Evolutionary conservation across 2,888 invertebrate genomes (phyloP), one percentile per base, ranked within the genome.

Genomic region (Sphinx pinastri): DNA sequence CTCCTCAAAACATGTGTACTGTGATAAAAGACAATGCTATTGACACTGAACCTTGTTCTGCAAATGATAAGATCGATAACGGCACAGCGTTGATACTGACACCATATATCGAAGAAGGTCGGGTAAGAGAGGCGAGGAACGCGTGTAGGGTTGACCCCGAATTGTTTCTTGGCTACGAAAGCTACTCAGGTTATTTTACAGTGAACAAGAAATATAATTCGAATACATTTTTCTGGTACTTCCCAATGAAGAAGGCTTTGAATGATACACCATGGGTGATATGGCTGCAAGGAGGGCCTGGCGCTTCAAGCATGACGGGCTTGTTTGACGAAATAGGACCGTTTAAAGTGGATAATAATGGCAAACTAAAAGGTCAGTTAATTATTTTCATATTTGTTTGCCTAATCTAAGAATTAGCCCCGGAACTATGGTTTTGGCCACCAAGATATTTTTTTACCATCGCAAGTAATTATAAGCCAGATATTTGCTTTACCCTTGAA

Each of bases 231-330:
- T 98, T 98, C 89, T 98, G 98, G 98, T 98, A 96, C 82, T 97
- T 98, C 81, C 97, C 97, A 0, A 85, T 83, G 59, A 79, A 85
- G 8, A 91, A 93, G 78, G 89, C 91, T 0, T 84, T 88, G 38
- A 85, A 83, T 47, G 85, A 88, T 47, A 91, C 85, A 19, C 98
- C 98, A 0, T 93, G 98, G 81, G 94, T 98, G 12, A 95, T 98
- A 73, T 98, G 98, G 98, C 91, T 98, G n/a, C 97, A 98, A 94
- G 98, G 98, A 10, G 98, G 98, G 0, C 98, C 98, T 0, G 98
- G 95, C 0, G 96, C 95, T 0, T 97, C 97, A 0, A 96, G 97
- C 69, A 68, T 93, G 79, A 84, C 82, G 0, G 94, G 92, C 0
- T 78, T 94, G 6, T 93, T 94, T 67, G 88, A 92, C 45, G 93